Conservation (phyloP, 2,113 vertebrate genomes). For the Trematocara marginatum region DNA sequence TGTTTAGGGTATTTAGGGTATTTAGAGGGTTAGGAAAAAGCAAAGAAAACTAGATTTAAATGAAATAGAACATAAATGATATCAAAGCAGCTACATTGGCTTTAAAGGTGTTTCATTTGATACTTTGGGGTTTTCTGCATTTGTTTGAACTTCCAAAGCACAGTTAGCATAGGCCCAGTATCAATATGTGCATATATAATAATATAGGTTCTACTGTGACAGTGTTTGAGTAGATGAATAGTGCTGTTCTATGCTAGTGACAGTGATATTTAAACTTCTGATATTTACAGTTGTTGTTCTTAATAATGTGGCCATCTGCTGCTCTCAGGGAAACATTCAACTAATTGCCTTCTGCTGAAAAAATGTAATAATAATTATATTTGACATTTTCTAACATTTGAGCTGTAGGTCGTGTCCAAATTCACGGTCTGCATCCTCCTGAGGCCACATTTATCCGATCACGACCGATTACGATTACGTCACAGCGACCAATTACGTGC, state of each 20-base stretch:
- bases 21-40: not conserved
- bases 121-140: not conserved
- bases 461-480: no score
- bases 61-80: not conserved
- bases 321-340: not conserved
- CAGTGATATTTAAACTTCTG: not conserved
- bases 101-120: not conserved
- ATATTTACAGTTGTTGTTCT: not conserved
- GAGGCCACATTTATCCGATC: no score
- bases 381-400: constrained; percentile 11
- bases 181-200: not conserved
- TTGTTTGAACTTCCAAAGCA: not conserved
- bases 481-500: no score
- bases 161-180: not conserved
- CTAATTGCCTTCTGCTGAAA: not conserved
- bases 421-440: no score
- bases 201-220: not conserved
- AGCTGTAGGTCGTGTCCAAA: not conserved
- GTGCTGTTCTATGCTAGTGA: not conserved
- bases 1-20: no score
- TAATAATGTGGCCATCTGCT: not conserved
- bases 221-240: not conserved
- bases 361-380: constrained; percentile 2
- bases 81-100: not conserved
- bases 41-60: not conserved